Evolutionary conservation across 2,113 vertebrate species (phyloP), one percentile per base, ranked within the genome.

Genomic region (Aix galericulata): DNA sequence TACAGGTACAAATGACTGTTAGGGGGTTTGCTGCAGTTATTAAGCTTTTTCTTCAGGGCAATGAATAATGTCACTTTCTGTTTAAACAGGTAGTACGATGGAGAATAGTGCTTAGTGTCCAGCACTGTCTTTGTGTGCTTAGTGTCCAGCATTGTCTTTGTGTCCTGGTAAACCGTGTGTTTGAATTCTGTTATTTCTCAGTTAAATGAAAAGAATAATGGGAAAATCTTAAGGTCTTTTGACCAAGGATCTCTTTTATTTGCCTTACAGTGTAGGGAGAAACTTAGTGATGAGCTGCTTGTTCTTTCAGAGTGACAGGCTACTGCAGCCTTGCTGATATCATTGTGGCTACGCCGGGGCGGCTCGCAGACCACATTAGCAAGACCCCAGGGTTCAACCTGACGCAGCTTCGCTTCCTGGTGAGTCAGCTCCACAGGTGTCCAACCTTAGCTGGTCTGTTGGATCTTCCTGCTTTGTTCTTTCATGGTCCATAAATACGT

Each of bases 331-430:
- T 99, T 93, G 99, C 99, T 13, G 99, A 99, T 95, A 98, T 99
- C 2, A 97, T 99, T 5, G 99, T 99, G 91, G 99, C 99, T 18
- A 99, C 99, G 1, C 99, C 99, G 1, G 99, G 99, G 42, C 98
- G 99, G 67, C 98, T 99, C 86, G 99, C 99, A 1, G 99, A 99
- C 95, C 99, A 99, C 97, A 98, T 99, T 8, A 98, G 97, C 95
- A 98, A 99, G 94, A 99, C 98, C 10, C 93, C 98, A 0, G 98
- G 98, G 13, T 99, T 99, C 42, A 98, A 94, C 94, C 98, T 99
- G 56, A 86, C 97, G 2, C 98, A 99, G 34, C 98, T 99, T 48
- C 97, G 99, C 50, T 99, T 99, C 92, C 97, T 99, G 93, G 99
- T 99, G 95, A 97, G 98, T 93, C 79, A 97, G 87, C 95, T 98